Base-by-base conservation (phyloP, 2,888 invertebrate species). In the Drosophila pseudotakahashii region DNA sequence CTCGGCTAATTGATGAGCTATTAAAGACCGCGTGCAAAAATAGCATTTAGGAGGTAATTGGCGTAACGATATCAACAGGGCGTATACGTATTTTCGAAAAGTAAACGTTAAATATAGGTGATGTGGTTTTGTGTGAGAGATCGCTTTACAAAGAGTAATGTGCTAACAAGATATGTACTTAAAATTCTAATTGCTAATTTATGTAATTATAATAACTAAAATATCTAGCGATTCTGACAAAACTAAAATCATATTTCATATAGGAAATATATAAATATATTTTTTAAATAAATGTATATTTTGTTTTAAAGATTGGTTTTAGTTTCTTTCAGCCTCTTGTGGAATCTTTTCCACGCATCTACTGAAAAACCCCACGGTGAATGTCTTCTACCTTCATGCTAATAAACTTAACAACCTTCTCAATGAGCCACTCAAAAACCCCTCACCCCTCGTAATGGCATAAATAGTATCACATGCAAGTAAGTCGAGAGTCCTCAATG, bases 1-100 rank as follows among this genome's bases (percentile, higher is more conserved):
- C 0, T 16, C 7, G 54, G 75, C 64, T 78, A 81, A 79, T 81
- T 77, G 53, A 48, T 30, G 41, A 23, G 30, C 60, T 45, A 58
- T 66, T 69, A 50, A 34, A 10, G 50, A 52, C 14, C 26, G 1
- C 9, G 45, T 67, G 57, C 54, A 44, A 44, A 57, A 41, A 41
- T 41, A 48, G 39, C 54, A 57, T 60, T 71, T 57, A 45, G 47
- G 5, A 11, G 37, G 10, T 34, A 59, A 53, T n/a, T 52, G 66
- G 45, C 13, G 11, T 44, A 39, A 50, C 19, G 26, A 19, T 16
- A 57, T 39, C 44, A 36, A 53, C 50, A 30, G 19, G 69, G 69
- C 70, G 62, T 55, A 62, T 70, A 44, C 54, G 42, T 60, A 53
- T 61, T 61, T 19, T 36, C 3, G 0, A 32, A 19, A 53, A 42